These are phyloP conservation scores for Esperia sulphurella DNA, from an alignment of 2,888 invertebrate genomes.

Conservation along the genomic window DNA sequence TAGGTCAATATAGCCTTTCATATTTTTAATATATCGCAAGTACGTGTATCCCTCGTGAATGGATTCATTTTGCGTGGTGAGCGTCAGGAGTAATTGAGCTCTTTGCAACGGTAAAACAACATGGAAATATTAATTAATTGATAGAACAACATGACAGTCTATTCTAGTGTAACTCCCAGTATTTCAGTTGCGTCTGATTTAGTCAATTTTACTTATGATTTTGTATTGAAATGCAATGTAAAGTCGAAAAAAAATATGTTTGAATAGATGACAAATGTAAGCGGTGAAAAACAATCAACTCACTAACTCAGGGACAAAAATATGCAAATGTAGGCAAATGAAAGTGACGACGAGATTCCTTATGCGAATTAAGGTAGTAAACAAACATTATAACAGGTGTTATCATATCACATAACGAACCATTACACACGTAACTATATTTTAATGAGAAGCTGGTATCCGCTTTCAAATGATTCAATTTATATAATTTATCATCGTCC, in stretches of 20 bases:
- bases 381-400: background rate
- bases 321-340: background rate
- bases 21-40: background rate
- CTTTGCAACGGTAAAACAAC: no score
- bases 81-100: no score
- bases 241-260: no score
- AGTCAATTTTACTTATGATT: no score
- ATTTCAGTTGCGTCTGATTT: no score
- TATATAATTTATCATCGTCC: constrained; percentile 4
- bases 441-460: constrained; percentile 9
- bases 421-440: background rate
- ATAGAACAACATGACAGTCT: no score
- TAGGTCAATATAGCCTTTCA: background rate
- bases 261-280: background rate
- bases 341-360: no score
- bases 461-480: constrained; percentile 14
- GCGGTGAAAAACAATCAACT: background rate
- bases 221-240: no score
- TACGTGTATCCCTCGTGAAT: no score
- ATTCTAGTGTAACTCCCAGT: no score
- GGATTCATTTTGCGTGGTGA: no score
- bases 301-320: background rate
- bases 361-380: background rate
- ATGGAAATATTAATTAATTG: no score
- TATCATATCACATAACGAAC: background rate